Percentiles rank a stretch among this genome's conserved stretches.
These are phyloP conservation scores for Bungarus multicinctus DNA, from an alignment of 2,113 vertebrate genomes.

Conservation along the genomic window DNA sequence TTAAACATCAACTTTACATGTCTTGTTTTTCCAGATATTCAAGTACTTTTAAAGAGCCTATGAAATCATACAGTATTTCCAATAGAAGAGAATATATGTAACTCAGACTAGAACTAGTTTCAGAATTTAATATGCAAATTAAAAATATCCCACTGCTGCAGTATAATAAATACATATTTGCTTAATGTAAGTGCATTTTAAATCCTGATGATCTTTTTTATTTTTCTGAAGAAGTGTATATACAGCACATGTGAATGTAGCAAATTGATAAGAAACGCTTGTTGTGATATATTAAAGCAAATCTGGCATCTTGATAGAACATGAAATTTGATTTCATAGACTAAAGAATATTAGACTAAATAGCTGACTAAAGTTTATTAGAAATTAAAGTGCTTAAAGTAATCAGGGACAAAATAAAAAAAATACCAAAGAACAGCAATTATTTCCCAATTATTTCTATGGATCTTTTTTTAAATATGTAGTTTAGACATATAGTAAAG, in stretches of 20 bases:
- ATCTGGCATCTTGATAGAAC: neutral
- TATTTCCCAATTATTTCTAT: neutral
- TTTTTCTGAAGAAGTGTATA: neutral
- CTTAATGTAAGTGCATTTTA: neutral
- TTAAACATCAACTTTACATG: slow-evolving; percentile 23
- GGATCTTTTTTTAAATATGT: neutral
- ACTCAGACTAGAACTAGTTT: neutral
- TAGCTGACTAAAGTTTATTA: neutral
- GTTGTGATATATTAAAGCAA: neutral
- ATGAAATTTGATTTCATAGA: slow-evolving; percentile 1
- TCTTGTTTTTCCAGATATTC: slow-evolving; percentile 53
- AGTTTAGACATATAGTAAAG: neutral
- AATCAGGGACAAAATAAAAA: neutral
- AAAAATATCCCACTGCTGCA: neutral
- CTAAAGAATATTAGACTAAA: neutral
- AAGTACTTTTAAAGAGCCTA: slow-evolving; percentile 29
- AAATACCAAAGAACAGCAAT: neutral
- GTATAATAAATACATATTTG: neutral
- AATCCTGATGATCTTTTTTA: neutral
- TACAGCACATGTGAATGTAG: neutral
- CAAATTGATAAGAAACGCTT: neutral
- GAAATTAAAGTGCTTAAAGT: neutral
- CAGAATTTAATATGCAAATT: neutral
- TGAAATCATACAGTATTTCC: neutral
- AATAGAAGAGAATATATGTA: neutral